Evolutionary conservation across 2,888 invertebrate species (phyloP), one percentile per base, ranked within the genome.

Genomic region (Pammene fasciana): DNA sequence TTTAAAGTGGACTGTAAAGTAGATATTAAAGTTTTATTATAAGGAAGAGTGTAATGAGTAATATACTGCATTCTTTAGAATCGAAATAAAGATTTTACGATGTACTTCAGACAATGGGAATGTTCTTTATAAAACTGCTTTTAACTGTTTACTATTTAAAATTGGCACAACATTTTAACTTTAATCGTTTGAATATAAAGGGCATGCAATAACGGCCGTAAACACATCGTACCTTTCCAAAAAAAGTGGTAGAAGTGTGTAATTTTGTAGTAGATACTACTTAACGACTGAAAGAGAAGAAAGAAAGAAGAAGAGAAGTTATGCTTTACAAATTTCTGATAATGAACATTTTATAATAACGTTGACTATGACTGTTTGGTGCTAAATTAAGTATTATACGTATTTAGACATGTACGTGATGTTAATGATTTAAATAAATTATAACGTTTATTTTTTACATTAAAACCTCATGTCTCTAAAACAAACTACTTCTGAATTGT

Each of bases 1-100:
- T 18, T 26, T 16, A 52, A 36, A 62, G 38, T 38, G 38, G n/a
- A 62, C n/a, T 41, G 45, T 36, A 13, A 62, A 62, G 52, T 41
- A 43, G 41, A 62, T 62, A 62, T 62, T 62, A 62, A 62, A 52
- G 38, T 62, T 62, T 62, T 62, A 62, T 52, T 62, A 50, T 61
- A 38, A 62, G 50, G 41, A 61, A 61, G 38, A 62, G 48, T 16
- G 16, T 48, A 52, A 62, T 61, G 61, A 38, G 50, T 41, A n/a
- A 26, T 52, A 16, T 50, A 62, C 50, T 18, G 41, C 62, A 52
- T 62, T 61, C 48, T 61, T 52, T 62, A 62, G 61, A 50, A 13
- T 38, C 26, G 41, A 52, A 62, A 62, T 62, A 62, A 62, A 62
- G 62, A 52, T 16, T 62, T 62, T 62, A 62, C 52, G 48, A 52